These are phyloP conservation scores for Hipposideros larvatus DNA, from an alignment of 2,797 vertebrate genomes.

Conservation along the genomic window DNA sequence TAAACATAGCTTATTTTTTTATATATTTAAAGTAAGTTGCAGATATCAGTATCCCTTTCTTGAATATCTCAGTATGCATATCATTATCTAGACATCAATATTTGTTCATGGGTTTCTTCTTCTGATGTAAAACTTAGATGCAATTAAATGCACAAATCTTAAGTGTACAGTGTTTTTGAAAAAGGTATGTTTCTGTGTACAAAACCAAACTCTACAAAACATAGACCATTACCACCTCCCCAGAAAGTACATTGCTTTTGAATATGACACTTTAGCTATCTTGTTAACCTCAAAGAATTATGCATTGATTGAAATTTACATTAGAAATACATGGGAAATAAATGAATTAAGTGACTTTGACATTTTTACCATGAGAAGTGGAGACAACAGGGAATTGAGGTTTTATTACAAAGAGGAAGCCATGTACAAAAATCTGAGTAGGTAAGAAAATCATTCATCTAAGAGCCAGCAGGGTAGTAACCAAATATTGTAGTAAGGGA, in stretches of 20 bases:
- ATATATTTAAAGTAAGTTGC: background rate
- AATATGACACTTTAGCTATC: background rate
- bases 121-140: background rate
- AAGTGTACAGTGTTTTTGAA: background rate
- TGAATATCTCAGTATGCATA: background rate
- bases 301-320: background rate
- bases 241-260: background rate
- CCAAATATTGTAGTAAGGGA: background rate
- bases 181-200: background rate
- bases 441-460: background rate
- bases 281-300: background rate
- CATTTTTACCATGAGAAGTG: background rate
- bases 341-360: background rate
- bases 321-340: background rate
- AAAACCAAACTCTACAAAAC: background rate
- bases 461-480: background rate
- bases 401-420: background rate
- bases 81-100: background rate
- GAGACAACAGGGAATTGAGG: background rate
- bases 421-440: background rate
- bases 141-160: background rate
- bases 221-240: background rate
- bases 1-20: background rate
- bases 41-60: background rate
- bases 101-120: background rate